Percentiles rank a stretch among this genome's conserved stretches.
phyloP scores from a whole-genome alignment of 1,140 invertebrate species.

The Lanistes nyassanus region DNA sequence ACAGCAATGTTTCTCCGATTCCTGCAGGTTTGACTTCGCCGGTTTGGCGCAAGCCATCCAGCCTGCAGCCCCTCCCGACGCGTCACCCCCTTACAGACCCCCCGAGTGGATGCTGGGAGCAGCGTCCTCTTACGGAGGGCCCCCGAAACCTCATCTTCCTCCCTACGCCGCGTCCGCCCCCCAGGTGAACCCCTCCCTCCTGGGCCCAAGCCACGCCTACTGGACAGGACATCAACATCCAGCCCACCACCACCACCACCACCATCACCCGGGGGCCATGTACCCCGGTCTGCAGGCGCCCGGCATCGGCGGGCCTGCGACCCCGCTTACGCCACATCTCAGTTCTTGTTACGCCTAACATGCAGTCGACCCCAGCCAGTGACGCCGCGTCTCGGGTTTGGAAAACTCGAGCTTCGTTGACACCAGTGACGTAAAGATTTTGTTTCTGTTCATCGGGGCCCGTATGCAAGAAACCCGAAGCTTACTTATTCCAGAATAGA shows the following conservation, averaged over 20 bases:
- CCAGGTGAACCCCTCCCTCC: conserved; percentile 17
- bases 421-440: not conserved
- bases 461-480: too few species aligned
- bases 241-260: conserved; percentile 12
- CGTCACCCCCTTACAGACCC: conserved; percentile 18
- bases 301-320: conserved; percentile 2
- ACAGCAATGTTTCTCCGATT: too few species aligned
- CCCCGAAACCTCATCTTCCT: conserved; percentile 7
- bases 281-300: conserved; percentile 17
- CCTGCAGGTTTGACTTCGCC: conserved; percentile 83
- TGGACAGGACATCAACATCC: conserved; percentile 6
- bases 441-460: not conserved
- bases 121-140: not conserved
- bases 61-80: conserved; percentile 14
- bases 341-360: conserved; percentile 19
- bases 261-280: conserved; percentile 10
- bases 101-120: conserved; percentile 25
- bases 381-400: not conserved
- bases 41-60: conserved; percentile 51
- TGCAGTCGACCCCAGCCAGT: not conserved
- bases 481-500: too few species aligned
- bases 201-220: conserved; percentile 18
- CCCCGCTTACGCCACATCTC: conserved; percentile 10
- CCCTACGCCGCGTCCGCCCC: not conserved
- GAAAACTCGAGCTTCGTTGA: not conserved